phyloP scores from a whole-genome alignment of 2,888 invertebrate species.

The Euproctis similis region DNA sequence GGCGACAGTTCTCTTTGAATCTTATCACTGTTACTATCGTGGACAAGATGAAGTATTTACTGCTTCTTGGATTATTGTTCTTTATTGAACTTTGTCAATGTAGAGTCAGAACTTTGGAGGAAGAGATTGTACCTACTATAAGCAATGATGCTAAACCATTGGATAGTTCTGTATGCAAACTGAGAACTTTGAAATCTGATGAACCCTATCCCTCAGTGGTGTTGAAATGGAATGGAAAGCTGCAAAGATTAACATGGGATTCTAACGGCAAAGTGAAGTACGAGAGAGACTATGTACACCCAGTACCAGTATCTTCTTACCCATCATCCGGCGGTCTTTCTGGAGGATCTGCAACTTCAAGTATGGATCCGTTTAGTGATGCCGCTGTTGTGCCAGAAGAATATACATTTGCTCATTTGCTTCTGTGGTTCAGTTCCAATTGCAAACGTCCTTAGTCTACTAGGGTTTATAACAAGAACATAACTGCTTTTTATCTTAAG shows the following conservation, averaged over 20 bases:
- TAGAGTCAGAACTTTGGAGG: slow-evolving; percentile 30
- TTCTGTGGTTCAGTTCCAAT: slow-evolving; percentile 4
- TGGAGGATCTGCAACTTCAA: slow-evolving; percentile 8
- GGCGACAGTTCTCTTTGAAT: slow-evolving; percentile 10
- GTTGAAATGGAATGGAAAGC: slow-evolving; percentile 30
- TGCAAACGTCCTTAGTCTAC: slow-evolving; percentile 24
- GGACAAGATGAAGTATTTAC: slow-evolving; percentile 36
- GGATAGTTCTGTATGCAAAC: slow-evolving; percentile 26
- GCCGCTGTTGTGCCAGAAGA: slow-evolving; percentile 17
- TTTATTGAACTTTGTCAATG: slow-evolving; percentile 28
- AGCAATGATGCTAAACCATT: slow-evolving; percentile 21
- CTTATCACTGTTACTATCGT: slow-evolving; percentile 9
- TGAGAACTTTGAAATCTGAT: slow-evolving; percentile 27
- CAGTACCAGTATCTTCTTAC: slow-evolving; percentile 11
- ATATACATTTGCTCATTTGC: slow-evolving; percentile 11
- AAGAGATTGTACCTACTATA: slow-evolving; percentile 15
- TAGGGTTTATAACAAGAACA: too few species aligned
- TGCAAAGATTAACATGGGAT: slow-evolving; percentile 25
- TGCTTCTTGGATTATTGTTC: slow-evolving; percentile 25
- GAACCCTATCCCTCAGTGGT: slow-evolving; percentile 41
- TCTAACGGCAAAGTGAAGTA: slow-evolving; percentile 7
- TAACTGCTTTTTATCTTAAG: too few species aligned
- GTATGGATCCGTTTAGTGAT: slow-evolving; percentile 16
- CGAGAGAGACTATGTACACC: slow-evolving; percentile 15
- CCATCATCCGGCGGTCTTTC: slow-evolving; percentile 18